Evolutionary conservation across 2,797 vertebrate genomes (phyloP).

Genomic region (Petrocephalus schoutedeni): DNA sequence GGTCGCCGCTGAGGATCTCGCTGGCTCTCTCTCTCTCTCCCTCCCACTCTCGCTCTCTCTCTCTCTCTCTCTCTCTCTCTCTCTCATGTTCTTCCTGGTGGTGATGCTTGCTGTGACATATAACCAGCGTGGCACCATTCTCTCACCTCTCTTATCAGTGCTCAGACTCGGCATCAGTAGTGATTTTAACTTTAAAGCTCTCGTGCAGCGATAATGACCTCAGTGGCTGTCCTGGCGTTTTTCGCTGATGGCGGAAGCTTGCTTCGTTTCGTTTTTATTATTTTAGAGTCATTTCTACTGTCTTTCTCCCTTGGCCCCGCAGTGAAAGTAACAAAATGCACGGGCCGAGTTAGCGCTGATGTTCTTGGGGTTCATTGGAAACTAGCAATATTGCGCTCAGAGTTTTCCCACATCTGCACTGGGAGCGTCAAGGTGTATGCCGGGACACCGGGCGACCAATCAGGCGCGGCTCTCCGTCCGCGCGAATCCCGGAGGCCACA

Average conservation of each 20-base stretch:
- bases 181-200: background rate
- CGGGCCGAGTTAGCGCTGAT: background rate
- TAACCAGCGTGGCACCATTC: background rate
- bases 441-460: constrained; percentile 13
- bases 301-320: background rate
- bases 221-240: background rate
- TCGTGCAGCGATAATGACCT: background rate
- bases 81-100: background rate
- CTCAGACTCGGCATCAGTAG: background rate
- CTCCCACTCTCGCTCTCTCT: background rate
- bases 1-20: constrained; percentile 24
- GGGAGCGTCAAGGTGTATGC: constrained; percentile 3
- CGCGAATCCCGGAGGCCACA: constrained; percentile 15
- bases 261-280: background rate
- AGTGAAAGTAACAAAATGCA: background rate
- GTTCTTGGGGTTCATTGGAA: background rate
- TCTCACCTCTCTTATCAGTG: background rate
- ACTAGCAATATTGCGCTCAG: constrained; percentile 17
- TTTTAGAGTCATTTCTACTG: background rate
- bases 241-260: background rate
- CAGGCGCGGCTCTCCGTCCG: constrained; percentile 30
- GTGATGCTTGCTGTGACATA: background rate
- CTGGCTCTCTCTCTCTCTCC: background rate
- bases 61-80: too few species aligned
- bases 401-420: constrained; percentile 15